Percentiles rank a stretch among this genome's conserved stretches.
Evolutionary conservation across 2,797 vertebrate species (phyloP).

Genomic region (Diplodus puntazzo): DNA sequence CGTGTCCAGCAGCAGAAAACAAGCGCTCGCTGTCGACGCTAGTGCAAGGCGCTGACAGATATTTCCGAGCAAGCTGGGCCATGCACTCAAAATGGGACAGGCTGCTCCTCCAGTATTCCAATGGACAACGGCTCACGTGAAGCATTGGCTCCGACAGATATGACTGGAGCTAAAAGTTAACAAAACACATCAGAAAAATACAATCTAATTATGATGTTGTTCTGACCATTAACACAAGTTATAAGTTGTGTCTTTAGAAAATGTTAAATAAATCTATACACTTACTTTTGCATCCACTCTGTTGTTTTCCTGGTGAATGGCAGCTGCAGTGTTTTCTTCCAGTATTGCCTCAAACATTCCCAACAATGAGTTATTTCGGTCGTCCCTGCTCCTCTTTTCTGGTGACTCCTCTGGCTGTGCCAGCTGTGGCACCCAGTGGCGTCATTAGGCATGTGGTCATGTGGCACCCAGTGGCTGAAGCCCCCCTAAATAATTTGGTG

Average conservation of each 20-base stretch:
- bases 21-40: not conserved
- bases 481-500: no score
- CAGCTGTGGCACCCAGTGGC: not conserved
- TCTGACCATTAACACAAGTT: not conserved
- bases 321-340: not conserved
- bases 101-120: constrained; percentile 4
- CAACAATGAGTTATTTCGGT: not conserved
- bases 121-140: not conserved
- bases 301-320: not conserved
- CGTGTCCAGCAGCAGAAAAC: not conserved
- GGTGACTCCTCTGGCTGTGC: not conserved
- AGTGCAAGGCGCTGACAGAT: not conserved
- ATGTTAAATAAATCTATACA: not conserved
- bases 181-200: not conserved
- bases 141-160: no score
- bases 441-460: no score
- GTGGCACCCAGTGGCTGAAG: no score
- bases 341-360: not conserved
- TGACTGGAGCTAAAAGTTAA: no score
- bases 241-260: no score
- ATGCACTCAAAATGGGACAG: not conserved
- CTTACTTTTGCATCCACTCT: constrained; percentile 2
- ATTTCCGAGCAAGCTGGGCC: not conserved
- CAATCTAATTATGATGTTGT: not conserved
- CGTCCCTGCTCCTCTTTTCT: not conserved